A percentile compares a stretch with the other conserved stretches of the same genome.
These are phyloP conservation scores for Ceuthmochares aereus DNA, from an alignment of 2,113 vertebrate species.

Conservation along the genomic window DNA sequence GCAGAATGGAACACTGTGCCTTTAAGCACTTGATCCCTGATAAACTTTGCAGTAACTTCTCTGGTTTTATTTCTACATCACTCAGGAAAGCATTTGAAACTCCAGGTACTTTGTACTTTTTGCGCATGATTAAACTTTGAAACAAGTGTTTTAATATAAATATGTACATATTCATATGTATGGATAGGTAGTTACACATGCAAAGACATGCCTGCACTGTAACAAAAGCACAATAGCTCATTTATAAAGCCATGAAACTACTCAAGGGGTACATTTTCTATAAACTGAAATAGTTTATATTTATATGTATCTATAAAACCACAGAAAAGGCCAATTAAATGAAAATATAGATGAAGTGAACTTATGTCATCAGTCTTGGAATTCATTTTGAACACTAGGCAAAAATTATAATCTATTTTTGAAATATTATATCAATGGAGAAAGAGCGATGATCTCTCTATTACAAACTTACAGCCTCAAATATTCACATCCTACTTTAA, in stretches of 20 bases:
- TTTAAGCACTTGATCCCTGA: background rate
- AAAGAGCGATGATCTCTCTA: constrained; percentile 28
- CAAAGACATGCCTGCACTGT: background rate
- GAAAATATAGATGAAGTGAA: constrained; percentile 44
- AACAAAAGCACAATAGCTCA: constrained; percentile 25
- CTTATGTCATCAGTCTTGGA: constrained; percentile 52
- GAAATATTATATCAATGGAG: constrained; percentile 56
- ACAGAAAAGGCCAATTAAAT: constrained; percentile 12
- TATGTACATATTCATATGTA: background rate
- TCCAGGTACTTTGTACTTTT: background rate
- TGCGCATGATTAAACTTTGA: constrained; percentile 25
- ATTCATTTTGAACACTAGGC: constrained; percentile 60
- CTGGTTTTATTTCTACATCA: constrained; percentile 36
- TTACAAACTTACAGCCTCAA: constrained; percentile 18
- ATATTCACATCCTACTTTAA: constrained; percentile 36
- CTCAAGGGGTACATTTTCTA: constrained; percentile 12
- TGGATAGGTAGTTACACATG: background rate
- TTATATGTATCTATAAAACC: background rate
- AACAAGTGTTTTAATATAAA: constrained; percentile 26
- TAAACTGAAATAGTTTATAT: background rate
- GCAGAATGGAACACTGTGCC: background rate
- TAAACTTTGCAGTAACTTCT: background rate
- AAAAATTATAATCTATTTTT: constrained; percentile 67
- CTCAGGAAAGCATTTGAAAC: constrained; percentile 30
- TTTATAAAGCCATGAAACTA: constrained; percentile 11